A percentile compares a stretch with the other conserved stretches of the same genome.
Evolutionary conservation across 2,797 vertebrate genomes (phyloP).

Genomic region (Fratercula arctica): DNA sequence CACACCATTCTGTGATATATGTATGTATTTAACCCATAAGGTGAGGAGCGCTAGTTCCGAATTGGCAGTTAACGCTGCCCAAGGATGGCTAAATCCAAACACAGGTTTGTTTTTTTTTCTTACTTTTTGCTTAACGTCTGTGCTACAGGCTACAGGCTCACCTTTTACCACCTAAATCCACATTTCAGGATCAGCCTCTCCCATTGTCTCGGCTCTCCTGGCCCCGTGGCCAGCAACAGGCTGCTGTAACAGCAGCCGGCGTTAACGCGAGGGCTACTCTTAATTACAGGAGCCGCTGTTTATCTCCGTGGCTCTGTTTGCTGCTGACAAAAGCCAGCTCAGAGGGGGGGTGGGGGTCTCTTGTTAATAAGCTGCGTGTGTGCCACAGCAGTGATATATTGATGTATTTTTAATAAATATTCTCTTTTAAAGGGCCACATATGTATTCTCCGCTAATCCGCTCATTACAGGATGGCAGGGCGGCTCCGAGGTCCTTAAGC

Average conservation of each 20-base stretch:
- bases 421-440: conserved; percentile 2
- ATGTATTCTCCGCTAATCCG: conserved; percentile 11
- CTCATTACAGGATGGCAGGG: neutral
- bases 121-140: neutral
- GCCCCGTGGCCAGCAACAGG: neutral
- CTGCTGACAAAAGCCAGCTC: neutral
- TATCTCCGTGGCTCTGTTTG: neutral
- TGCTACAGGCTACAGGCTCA: neutral
- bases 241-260: neutral
- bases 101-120: rapidly evolving
- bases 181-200: neutral
- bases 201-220: neutral
- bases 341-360: neutral
- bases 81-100: neutral
- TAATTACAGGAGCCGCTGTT: neutral
- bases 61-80: neutral
- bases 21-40: neutral
- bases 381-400: neutral
- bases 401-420: conserved; percentile 60
- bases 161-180: neutral
- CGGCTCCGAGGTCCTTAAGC: neutral
- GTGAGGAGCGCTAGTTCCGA: neutral
- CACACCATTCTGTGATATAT: neutral
- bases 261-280: neutral
- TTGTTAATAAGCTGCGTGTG: neutral